Evolutionary conservation across 2,888 invertebrate species (phyloP), one percentile per base, ranked within the genome.

Genomic region (Rhaphigaster nebulosa): DNA sequence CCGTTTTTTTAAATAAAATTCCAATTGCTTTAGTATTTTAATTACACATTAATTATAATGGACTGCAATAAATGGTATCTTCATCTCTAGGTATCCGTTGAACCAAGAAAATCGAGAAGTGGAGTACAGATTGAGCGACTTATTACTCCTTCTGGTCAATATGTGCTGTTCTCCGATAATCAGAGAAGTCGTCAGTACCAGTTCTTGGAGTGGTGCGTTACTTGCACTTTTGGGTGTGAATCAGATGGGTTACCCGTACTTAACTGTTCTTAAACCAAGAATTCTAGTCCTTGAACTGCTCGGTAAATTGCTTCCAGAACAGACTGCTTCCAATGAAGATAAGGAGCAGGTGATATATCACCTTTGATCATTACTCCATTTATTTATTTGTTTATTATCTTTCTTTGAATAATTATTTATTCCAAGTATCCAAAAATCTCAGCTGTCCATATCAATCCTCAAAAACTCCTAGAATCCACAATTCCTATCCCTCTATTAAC

Each of bases 201-300:
- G 91, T 20, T 87, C 87, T 65, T 92, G 92, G 92, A 92, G 91
- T 20, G 89, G 90, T n/a, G 91, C 92, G 5, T 91, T 92, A n/a
- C 90, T 92, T 15, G 89, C 87, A 5, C 91, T 92, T 41, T 89
- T 92, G 13, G 92, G 92, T 8, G 90, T 92, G 13, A 91, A 90
- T 60, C 87, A 91, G 26, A 38, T 84, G 52, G 92, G 91, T 5
- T 89, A 91, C 13, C 90, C 92, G 4, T 91, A 91, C 60, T 88
- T 92, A 23, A 91, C 91, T 34, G 91, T 91, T n/a, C 91, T 92
- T 15, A 92, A 92, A 87, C 91, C 92, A 45, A 80, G 91, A 50
- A 90, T 92, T 41, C 89, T 92, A 8, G 84, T 91, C 15, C 87
- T 92, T 56, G 91, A 91, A 50, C 88, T 92, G 29, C 91, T 92